Evolutionary conservation across 2,888 invertebrate species (phyloP), one percentile per base, ranked within the genome.

Genomic region (Synanthedon vespiformis): DNA sequence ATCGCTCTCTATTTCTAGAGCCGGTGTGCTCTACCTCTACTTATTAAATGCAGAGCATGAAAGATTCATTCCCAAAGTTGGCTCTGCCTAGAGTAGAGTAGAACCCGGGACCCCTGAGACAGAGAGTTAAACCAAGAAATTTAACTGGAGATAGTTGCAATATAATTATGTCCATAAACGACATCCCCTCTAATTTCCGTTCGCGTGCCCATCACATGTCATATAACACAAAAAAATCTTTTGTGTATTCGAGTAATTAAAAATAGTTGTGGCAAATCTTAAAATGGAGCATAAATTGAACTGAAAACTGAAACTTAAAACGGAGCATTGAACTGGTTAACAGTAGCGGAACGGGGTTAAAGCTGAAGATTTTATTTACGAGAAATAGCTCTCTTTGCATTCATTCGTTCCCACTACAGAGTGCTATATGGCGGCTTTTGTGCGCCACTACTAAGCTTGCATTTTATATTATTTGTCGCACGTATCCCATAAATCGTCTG

Each of bases 401-500:
- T 65, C 60, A 63, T 54, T 57, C 54, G 57, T 61, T 60, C 48
- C 40, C 10, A 51, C 40, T 47, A 40, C 40, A 51, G 40, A 56
- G 60, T 61, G 61, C 63, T 58, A 59, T 58, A 59, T 53, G 57
- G 57, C 59, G 63, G 65, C 61, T 67, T 65, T 57, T 54, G 51
- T 49, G 47, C n/a, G 6, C 13, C 47, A 41, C 16, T 47, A 49
- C 40, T 40, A 65, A 65, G 59, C 61, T 60, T 60, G 63, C 58
- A 63, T 69, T 44, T 65, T 63, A 65, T 64, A 67, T 67, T 66
- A 65, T 65, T 59, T 62, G 59, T 60, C 57, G 22, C 44, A 63
- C 64, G 61, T 60, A 58, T 56, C 55, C 65, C 63, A 68, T 74
- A 72, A 72, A 76, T 70, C 67, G 63, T 60, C 44, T 44, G 13